Evolutionary conservation across 2,113 vertebrate genomes (phyloP), one percentile per base, ranked within the genome.

Genomic region (Orthonyx spaldingii): DNA sequence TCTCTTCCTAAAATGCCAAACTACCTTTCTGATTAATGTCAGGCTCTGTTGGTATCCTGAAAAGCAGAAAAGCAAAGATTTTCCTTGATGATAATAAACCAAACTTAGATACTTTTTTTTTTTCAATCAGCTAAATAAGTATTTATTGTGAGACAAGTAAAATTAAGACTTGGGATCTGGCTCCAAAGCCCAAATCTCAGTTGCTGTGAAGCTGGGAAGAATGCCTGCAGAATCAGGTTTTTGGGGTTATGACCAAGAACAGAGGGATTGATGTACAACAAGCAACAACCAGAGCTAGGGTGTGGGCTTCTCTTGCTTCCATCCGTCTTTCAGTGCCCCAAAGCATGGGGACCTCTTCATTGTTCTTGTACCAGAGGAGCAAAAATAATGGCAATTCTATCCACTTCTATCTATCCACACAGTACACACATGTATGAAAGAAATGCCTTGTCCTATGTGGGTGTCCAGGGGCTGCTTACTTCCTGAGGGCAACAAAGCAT

Each of bases 1-100:
- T 57, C 39, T 84, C 39, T 66, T 28, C 33, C 55, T 87, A 63
- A 88, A 92, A 94, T 90, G 71, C 64, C 81, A 94, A 24, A 83
- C 60, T 30, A 39, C 52, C 42, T 72, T 53, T 87, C 28, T 60
- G 75, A 41, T 77, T 82, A 65, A 52, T 72, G 61, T 93, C 57
- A 69, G 41, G 26, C 37, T 89, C 23, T 71, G 52, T 85, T 3
- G 3, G 21, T 91, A 75, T 53, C 47, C 37, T 87, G 55, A 24
- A 94, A 96, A 56, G 53, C 61, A 90, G 61, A 89, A 75, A 41
- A 33, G 37, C 13, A 32, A 8, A 74, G 15, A 23, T 84, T 86
- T 81, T 80, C 24, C 8, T 72, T 83, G 49, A 60, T 74, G 28
- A 53, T 50, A 53, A 33, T 41, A 50, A 87, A 82, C 57, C 37